phyloP scores from a whole-genome alignment of 2,797 vertebrate genomes.

The Echeneis naucrates region DNA sequence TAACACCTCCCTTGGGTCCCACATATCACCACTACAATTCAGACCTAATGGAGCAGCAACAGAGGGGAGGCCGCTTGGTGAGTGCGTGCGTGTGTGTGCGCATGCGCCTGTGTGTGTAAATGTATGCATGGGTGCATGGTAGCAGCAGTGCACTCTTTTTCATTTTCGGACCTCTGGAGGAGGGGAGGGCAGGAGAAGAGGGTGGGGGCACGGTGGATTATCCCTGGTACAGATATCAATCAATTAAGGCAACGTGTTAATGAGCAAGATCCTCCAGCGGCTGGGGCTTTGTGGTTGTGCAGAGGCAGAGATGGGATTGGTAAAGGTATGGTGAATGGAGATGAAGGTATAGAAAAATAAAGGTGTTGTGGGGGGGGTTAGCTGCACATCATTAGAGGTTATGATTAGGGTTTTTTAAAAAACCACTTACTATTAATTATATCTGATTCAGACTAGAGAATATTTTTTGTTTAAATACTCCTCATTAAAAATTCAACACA shows the following conservation, averaged over 20 bases:
- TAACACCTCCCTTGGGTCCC: constrained; percentile 92
- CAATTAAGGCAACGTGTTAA: constrained; percentile 74
- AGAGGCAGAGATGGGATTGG: neutral
- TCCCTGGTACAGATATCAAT: constrained; percentile 70
- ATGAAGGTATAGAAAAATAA: neutral
- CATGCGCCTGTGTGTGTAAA: constrained; percentile 34
- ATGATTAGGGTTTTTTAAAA: neutral
- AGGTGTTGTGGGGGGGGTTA: neutral
- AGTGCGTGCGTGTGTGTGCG: constrained; percentile 15
- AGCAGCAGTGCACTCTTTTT: constrained; percentile 49
- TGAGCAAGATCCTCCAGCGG: constrained; percentile 64
- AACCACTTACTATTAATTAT: neutral
- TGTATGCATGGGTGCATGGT: constrained; percentile 50
- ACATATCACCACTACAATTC: constrained; percentile 93
- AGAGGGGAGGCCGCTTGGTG: constrained; percentile 57
- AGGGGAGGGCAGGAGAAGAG: constrained; percentile 9
- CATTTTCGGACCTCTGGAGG: constrained; percentile 53
- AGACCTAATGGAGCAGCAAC: constrained; percentile 91
- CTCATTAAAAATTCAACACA: neutral
- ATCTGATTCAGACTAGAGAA: neutral
- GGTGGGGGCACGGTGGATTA: constrained; percentile 56
- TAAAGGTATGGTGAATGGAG: neutral
- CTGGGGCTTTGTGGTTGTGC: constrained; percentile 1
- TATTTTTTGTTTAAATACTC: neutral
- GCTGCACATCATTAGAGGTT: neutral